Base-by-base conservation (phyloP, 2,888 invertebrate genomes). In the Invenusta paracnida region DNA sequence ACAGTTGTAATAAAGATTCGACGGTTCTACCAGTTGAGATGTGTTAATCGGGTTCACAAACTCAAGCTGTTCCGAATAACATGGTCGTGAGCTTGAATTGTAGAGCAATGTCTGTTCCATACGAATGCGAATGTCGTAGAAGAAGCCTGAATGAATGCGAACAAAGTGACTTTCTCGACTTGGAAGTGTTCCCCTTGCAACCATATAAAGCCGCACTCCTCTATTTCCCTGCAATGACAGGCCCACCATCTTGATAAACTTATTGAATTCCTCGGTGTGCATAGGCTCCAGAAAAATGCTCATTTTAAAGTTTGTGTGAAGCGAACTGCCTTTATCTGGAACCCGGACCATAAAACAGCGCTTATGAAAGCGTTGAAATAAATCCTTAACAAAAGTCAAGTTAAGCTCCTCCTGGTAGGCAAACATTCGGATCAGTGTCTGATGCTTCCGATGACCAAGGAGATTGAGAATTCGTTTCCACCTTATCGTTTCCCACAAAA, bases 11-110 rank as follows among this genome's bases (percentile, higher is more conserved):
- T n/a, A 73, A 23, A 73, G 73, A 73, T 73, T 73, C 2, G 73
- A 73, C 5, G 73, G 73, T 73, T 73, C 73, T 5, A 73, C 73
- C 5, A 5, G 5, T 73, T 25, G 5, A 13, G 73, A 73, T 13
- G 5, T 23, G 23, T 73, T 73, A 5, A 73, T 5, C 23, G 73
- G 73, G 23, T 23, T 73, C 5, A 73, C 73, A 73, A 73, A 73
- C 23, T 5, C 23, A 73, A 73, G 11, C 23, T 73, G 5, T 13
- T 73, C 25, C 17, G 23, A 23, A 23, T 73, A 73, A 23, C 73
- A 73, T 13, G 73, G 73, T 23, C 73, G 73, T n/a, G 73, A 73
- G 23, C 73, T 73, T 23, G 73, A 73, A 73, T 73, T 73, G 27
- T n/a, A 73, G 2, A 73, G 27, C 11, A 73, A n/a, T 2, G 17